phyloP scores from a whole-genome alignment of 2,888 invertebrate genomes.

The Galerucella pusilla region DNA sequence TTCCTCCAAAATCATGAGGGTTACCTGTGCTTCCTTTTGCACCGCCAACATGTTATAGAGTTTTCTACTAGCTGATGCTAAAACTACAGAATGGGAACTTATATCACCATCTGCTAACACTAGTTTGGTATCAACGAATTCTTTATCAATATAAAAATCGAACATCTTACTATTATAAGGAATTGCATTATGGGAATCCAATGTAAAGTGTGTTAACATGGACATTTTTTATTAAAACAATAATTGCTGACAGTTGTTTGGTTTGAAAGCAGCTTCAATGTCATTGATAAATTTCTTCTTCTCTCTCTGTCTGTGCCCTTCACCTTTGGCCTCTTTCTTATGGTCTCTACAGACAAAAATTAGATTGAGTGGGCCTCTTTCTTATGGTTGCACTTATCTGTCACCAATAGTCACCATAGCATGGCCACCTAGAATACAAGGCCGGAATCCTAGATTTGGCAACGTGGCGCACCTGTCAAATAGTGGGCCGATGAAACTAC shows the following conservation, averaged over 20 bases:
- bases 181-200: not conserved
- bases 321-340: no score
- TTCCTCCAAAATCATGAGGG: not conserved
- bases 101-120: not conserved
- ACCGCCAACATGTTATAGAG: not conserved
- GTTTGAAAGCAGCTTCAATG: not conserved
- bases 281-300: not conserved
- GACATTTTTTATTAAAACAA: not conserved
- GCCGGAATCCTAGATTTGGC: no score
- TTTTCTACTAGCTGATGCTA: not conserved
- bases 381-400: no score
- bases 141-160: not conserved
- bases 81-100: not conserved
- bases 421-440: no score
- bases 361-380: no score
- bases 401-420: no score
- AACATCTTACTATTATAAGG: not conserved
- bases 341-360: no score
- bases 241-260: not conserved
- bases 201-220: not conserved
- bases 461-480: no score
- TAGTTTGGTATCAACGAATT: not conserved
- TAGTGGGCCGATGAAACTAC: no score
- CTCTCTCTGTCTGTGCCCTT: not conserved
- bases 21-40: not conserved